phyloP scores from a whole-genome alignment of 2,888 invertebrate species.

The Ethmia dodecea region DNA sequence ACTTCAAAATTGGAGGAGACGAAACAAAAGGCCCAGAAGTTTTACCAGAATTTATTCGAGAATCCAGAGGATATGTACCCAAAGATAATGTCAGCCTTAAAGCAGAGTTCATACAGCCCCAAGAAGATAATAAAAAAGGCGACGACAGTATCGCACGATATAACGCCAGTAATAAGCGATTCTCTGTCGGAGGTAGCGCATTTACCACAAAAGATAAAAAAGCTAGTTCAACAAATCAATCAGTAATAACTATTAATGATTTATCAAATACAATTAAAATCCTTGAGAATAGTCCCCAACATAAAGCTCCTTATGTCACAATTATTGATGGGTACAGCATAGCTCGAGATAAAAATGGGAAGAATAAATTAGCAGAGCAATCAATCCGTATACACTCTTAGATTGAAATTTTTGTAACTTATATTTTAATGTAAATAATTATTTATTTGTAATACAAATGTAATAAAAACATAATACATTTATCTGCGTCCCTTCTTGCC shows the following conservation, averaged over 20 bases:
- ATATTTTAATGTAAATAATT: conserved; percentile 7
- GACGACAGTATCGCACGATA: conserved; percentile 42
- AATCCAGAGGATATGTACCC: conserved; percentile 53
- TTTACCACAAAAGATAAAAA: conserved; percentile 58
- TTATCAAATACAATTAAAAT: conserved; percentile 21
- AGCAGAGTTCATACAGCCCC: conserved; percentile 42
- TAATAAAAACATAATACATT: no score
- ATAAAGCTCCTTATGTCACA: conserved; percentile 42
- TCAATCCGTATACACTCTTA: conserved; percentile 45
- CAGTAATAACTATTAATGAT: conserved; percentile 32
- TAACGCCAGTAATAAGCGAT: conserved; percentile 59
- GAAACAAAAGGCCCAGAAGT: conserved; percentile 51
- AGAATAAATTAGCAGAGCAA: conserved; percentile 54
- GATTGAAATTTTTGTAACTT: conserved; percentile 1
- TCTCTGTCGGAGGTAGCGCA: conserved; percentile 58
- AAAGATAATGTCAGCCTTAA: conserved; percentile 33
- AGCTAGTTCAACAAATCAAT: conserved; percentile 56
- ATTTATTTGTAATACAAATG: conserved; percentile 18
- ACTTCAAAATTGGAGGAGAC: conserved; percentile 52
- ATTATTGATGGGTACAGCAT: conserved; percentile 69
- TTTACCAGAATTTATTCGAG: conserved; percentile 56
- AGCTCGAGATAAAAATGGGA: conserved; percentile 59
- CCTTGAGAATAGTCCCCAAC: conserved; percentile 24
- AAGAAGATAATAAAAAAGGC: conserved; percentile 51
- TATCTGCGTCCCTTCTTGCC: conserved; percentile 71